Conservation (phyloP, 2,797 vertebrate species). For the Enteromius afrohamiltoni region DNA sequence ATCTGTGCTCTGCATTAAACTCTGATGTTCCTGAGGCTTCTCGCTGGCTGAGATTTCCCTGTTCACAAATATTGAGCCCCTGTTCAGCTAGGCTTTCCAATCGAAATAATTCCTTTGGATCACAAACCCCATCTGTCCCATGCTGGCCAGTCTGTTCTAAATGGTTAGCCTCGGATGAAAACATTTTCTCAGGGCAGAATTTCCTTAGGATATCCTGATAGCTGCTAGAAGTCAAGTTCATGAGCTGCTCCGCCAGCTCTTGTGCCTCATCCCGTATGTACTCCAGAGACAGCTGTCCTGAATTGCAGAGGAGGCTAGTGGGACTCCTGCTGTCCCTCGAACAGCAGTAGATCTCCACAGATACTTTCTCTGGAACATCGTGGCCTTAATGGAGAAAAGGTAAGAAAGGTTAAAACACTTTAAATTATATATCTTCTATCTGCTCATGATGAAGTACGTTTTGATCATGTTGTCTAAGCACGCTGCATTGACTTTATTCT, state of each 20-base stretch:
- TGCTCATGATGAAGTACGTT: neutral
- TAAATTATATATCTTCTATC: neutral
- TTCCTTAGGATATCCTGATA: slow-evolving; percentile 77
- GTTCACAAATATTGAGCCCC: neutral
- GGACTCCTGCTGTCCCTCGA: slow-evolving; percentile 42
- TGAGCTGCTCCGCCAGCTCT: slow-evolving; percentile 79
- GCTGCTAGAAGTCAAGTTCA: slow-evolving; percentile 72
- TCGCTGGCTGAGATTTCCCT: neutral
- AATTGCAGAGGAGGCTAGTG: slow-evolving; percentile 29
- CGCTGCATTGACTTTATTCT: neutral
- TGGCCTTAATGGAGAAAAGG: slow-evolving; percentile 67
- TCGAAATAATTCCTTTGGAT: slow-evolving; percentile 25
- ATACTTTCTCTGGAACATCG: slow-evolving; percentile 68
- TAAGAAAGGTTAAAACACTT: neutral
- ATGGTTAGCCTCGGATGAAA: slow-evolving; percentile 3
- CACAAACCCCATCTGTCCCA: neutral
- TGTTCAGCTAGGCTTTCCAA: slow-evolving; percentile 38
- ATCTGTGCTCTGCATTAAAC: slow-evolving; percentile 22
- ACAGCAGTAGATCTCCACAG: slow-evolving; percentile 65
- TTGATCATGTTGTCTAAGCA: neutral
- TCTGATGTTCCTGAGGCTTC: slow-evolving; percentile 13
- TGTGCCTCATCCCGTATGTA: slow-evolving; percentile 79
- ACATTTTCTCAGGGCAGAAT: slow-evolving; percentile 64
- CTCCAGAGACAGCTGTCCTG: slow-evolving; percentile 64
- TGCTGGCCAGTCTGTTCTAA: slow-evolving; percentile 7